Evolutionary conservation across 2,797 vertebrate genomes (phyloP).

Genomic region (Sitta carolinensis): DNA sequence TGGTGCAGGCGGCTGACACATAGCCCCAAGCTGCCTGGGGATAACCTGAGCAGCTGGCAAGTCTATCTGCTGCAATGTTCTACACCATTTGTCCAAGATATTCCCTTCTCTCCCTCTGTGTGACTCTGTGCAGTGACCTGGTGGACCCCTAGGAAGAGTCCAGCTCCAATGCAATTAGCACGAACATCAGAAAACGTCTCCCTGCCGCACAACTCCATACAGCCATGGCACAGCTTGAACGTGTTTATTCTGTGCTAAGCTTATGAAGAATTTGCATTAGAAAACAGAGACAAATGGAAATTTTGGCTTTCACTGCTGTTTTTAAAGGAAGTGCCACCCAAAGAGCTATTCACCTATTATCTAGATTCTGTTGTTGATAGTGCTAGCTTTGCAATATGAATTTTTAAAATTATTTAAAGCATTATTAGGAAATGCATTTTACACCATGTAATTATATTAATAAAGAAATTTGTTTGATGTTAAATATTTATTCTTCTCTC

Average conservation of each 20-base stretch:
- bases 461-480: conserved; percentile 56
- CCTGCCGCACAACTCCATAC: not conserved
- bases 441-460: conserved; percentile 52
- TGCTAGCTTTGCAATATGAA: not conserved
- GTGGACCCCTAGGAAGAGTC: conserved; percentile 16
- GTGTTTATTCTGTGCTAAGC: conserved; percentile 39
- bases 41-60: not conserved
- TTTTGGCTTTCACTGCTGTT: conserved; percentile 43
- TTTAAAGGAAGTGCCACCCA: conserved; percentile 51
- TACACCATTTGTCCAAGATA: conserved; percentile 8
- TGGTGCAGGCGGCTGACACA: fast-evolving
- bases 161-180: conserved; percentile 29
- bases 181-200: conserved; percentile 1
- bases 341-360: conserved; percentile 57
- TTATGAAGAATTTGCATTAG: conserved; percentile 51
- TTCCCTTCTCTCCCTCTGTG: not conserved
- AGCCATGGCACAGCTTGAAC: conserved; percentile 47
- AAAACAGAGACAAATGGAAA: conserved; percentile 61
- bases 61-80: conserved; percentile 5
- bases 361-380: conserved; percentile 42
- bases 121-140: not conserved
- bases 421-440: conserved; percentile 29
- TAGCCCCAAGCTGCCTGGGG: not conserved
- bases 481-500: conserved; percentile 63
- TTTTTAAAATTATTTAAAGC: conserved; percentile 37